A percentile compares a stretch with the other conserved stretches of the same genome.
Conservation (phyloP, 2,888 invertebrate species). For the Andrena trimmerana region DNA sequence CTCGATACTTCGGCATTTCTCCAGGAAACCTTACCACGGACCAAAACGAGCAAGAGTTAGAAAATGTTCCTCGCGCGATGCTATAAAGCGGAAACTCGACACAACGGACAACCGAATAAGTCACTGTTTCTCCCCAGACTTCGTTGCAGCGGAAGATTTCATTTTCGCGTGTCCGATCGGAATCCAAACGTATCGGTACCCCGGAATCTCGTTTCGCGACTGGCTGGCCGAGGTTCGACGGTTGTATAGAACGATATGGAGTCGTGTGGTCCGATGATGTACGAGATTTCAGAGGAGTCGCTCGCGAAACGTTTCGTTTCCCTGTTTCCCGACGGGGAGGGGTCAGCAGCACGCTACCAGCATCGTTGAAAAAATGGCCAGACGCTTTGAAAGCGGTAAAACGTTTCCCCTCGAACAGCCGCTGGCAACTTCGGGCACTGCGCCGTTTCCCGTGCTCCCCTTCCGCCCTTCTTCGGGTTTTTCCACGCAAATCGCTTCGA, state of each 20-base stretch:
- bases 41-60: neutral
- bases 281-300: slow-evolving; percentile 7
- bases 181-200: slow-evolving; percentile 1
- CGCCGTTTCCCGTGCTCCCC: slow-evolving; percentile 3
- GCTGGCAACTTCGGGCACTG: slow-evolving; percentile 21
- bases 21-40: neutral
- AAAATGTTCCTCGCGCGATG: neutral
- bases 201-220: slow-evolving; percentile 23
- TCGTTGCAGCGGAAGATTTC: neutral
- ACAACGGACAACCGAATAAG: slow-evolving; percentile 18
- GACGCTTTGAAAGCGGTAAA: slow-evolving; percentile 22
- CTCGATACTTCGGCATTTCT: neutral
- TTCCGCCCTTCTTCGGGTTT: slow-evolving; percentile 1
- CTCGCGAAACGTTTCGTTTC: neutral
- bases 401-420: slow-evolving; percentile 22
- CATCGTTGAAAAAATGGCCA: neutral
- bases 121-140: slow-evolving; percentile 3
- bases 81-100: neutral
- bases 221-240: slow-evolving; percentile 2
- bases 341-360: neutral
- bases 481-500: slow-evolving; percentile 19
- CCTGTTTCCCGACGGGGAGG: neutral
- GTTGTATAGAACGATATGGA: neutral
- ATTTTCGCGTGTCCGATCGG: slow-evolving; percentile 17
- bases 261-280: neutral